phyloP scores from a whole-genome alignment of 1,140 invertebrate species.

The Neoseiulus cucumeris region DNA sequence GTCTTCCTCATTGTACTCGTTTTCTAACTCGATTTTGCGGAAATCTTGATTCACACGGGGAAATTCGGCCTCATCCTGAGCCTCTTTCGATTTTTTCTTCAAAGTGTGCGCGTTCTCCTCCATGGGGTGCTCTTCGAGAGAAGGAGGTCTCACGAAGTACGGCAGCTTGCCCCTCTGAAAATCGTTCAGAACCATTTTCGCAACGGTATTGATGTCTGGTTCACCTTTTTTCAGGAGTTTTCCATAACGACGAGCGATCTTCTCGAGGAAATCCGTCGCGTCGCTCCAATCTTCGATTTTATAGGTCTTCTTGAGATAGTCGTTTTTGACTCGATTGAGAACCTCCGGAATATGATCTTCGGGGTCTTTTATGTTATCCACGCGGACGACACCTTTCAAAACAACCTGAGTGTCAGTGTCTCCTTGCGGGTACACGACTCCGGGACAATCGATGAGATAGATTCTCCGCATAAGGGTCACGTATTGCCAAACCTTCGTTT shows the following conservation, averaged over 20 bases:
- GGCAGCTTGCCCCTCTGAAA: constrained; percentile 94
- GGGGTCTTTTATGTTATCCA: constrained; percentile 80
- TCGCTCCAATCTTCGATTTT: constrained; percentile 45
- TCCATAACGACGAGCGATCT: constrained; percentile 61
- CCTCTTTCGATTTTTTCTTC: not conserved
- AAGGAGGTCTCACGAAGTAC: constrained; percentile 66
- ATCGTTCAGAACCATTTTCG: constrained; percentile 93
- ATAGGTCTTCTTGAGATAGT: constrained; percentile 81
- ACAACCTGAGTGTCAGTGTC: constrained; percentile 80
- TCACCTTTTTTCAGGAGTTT: constrained; percentile 78
- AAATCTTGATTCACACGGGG: constrained; percentile 14
- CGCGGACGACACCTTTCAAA: constrained; percentile 52
- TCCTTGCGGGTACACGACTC: constrained; percentile 85
- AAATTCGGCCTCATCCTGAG: not conserved
- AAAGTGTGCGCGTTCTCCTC: constrained; percentile 1
- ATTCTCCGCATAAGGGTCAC: constrained; percentile 93
- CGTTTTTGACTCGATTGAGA: constrained; percentile 62
- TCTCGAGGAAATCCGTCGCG: constrained; percentile 72
- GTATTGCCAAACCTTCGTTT: constrained; percentile 98
- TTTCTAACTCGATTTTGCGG: constrained; percentile 32
- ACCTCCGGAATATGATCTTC: constrained; percentile 80
- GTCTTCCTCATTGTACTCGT: constrained; percentile 45
- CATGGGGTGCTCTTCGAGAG: constrained; percentile 12
- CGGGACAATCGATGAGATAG: constrained; percentile 96
- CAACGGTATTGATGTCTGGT: constrained; percentile 63